phyloP scores from a whole-genome alignment of 2,888 invertebrate species.

The Cheilosia urbana region DNA sequence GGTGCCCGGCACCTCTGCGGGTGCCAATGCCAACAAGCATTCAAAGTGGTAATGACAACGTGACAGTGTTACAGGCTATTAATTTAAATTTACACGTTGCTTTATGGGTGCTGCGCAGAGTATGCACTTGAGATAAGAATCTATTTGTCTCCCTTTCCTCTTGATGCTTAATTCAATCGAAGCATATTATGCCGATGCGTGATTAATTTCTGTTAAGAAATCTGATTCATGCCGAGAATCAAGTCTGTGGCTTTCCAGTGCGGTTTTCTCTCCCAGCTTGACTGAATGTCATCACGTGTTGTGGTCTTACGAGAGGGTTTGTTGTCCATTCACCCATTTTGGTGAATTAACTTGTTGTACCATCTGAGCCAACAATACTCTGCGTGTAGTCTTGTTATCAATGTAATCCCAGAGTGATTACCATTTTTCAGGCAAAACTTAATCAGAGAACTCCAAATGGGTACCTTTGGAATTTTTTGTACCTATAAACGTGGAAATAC shows the following conservation, averaged over 20 bases:
- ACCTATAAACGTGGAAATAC: too few species aligned
- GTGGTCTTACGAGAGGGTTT: neutral
- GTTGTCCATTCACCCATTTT: neutral
- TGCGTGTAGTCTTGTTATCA: too few species aligned
- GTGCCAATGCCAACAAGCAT: neutral
- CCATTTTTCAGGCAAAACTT: too few species aligned
- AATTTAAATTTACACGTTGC: too few species aligned
- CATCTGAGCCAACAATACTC: too few species aligned
- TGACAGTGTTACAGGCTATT: too few species aligned
- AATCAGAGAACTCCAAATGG: too few species aligned
- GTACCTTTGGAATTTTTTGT: too few species aligned
- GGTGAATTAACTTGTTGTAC: too few species aligned
- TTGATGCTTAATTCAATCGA: conserved; percentile 46
- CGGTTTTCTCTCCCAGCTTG: neutral
- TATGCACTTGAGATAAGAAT: neutral
- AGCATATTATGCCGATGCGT: conserved; percentile 27
- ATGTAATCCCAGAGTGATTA: too few species aligned
- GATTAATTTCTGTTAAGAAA: conserved; percentile 11
- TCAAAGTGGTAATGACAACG: neutral
- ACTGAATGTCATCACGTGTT: conserved; percentile 9
- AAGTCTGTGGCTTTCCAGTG: neutral
- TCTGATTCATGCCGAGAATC: neutral
- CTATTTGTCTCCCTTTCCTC: neutral
- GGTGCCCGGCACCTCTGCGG: neutral
- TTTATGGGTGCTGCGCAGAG: neutral